Evolutionary conservation across 2,113 vertebrate genomes (phyloP).

Genomic region (Polyodon spathula): DNA sequence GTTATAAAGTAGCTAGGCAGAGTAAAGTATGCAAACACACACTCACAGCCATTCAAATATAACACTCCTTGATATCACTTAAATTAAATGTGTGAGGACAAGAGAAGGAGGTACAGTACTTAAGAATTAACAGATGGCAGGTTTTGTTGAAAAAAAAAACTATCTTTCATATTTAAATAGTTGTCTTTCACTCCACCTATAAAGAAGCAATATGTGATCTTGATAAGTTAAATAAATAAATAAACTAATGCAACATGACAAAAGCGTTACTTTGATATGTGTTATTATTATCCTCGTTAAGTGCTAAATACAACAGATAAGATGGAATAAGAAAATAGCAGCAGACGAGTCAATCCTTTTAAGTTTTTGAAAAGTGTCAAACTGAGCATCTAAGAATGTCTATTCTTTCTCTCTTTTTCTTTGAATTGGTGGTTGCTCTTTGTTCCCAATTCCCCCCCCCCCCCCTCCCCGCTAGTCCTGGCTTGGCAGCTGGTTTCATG

Average conservation of each 20-base stretch:
- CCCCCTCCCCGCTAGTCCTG: too few relatives aligned
- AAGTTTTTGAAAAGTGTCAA: constrained; percentile 41
- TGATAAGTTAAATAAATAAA: constrained; percentile 38
- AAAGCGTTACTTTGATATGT: constrained; percentile 58
- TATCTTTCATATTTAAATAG: constrained; percentile 47
- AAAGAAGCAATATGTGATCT: constrained; percentile 53
- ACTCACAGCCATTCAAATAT: too few relatives aligned
- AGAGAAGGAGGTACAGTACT: constrained; percentile 28
- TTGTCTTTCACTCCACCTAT: constrained; percentile 46
- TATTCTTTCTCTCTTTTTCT: constrained; percentile 7
- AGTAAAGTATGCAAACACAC: too few relatives aligned
- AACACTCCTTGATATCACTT: constrained; percentile 7
- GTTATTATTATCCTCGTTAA: constrained; percentile 45
- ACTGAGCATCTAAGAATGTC: constrained; percentile 24
- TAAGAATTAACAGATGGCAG: constrained; percentile 38
- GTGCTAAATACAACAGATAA: constrained; percentile 51
- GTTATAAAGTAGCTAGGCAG: too few relatives aligned
- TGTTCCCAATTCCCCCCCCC: constrained; percentile 29
- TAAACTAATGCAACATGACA: constrained; percentile 53
- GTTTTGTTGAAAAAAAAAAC: constrained; percentile 30
- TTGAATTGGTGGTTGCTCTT: constrained; percentile 5
- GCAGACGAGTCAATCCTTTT: constrained; percentile 38
- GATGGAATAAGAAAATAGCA: constrained; percentile 52
- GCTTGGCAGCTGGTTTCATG: too few relatives aligned
- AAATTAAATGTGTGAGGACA: constrained; percentile 15